phyloP scores from a whole-genome alignment of 2,888 invertebrate genomes.

The Prosopocoilus inquinatus region DNA sequence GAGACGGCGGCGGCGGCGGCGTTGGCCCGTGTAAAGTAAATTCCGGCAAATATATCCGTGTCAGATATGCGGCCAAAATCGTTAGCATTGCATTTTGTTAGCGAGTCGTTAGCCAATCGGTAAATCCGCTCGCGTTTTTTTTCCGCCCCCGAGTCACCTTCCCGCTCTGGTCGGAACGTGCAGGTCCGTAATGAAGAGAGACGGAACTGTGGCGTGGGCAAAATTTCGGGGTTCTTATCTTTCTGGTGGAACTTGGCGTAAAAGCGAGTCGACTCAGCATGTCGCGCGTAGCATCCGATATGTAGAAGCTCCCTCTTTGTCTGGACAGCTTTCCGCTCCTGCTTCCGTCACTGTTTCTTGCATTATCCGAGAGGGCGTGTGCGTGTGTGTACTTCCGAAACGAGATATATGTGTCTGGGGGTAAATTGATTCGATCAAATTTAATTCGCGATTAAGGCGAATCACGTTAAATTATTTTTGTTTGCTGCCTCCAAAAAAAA shows the following conservation, averaged over 20 bases:
- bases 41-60: conserved; percentile 19
- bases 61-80: conserved; percentile 21
- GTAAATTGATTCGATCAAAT: background rate
- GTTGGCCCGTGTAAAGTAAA: background rate
- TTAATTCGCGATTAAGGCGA: background rate
- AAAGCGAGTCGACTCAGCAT: conserved; percentile 22
- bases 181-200: conserved; percentile 8
- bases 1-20: background rate
- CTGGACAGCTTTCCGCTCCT: conserved; percentile 3
- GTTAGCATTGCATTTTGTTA: conserved; percentile 25
- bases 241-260: conserved; percentile 3
- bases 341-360: conserved; percentile 9
- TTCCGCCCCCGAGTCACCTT: conserved; percentile 6
- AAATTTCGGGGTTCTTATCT: conserved; percentile 9
- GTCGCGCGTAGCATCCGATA: conserved; percentile 21
- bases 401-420: too few relatives aligned
- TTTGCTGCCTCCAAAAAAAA: too few relatives aligned
- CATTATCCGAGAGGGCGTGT: conserved; percentile 4
- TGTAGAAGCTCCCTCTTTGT: background rate
- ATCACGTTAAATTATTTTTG: background rate
- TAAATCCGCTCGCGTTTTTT: conserved; percentile 7
- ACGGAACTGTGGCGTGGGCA: conserved; percentile 1
- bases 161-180: background rate
- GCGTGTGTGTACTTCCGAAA: conserved; percentile 2
- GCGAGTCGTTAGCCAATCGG: conserved; percentile 20